Base-by-base conservation (phyloP, 2,888 invertebrate species). In the Pyrgus malvae region DNA sequence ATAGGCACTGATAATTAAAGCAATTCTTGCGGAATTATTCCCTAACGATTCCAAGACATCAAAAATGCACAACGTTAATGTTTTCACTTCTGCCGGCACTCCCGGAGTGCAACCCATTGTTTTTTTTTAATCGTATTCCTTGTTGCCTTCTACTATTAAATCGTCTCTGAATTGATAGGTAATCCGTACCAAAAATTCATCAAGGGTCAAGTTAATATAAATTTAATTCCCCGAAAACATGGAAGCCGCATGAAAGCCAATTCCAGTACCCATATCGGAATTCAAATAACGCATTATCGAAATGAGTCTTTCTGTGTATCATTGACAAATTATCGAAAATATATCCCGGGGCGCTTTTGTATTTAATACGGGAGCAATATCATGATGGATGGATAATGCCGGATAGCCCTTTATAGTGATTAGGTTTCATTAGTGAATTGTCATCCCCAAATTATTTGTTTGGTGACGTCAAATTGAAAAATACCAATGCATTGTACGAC, bases 371-470 rank as follows among this genome's bases (percentile, higher is more conserved):
- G 29, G 11, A 37, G 64, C 63, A 64, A 67, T 65, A 63, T 63
- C 60, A 57, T 62, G 64, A 69, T 64, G 65, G 63, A 60, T 50
- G 58, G 54, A 57, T 65, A 60, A 65, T 67, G 59, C 59, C 59
- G 65, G 58, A 64, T 64, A 58, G 63, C 63, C 49, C 62, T 64
- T 65, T 67, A 62, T 66, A 57, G 62, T 65, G 66, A 66, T 68
- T 66, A 67, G 64, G 19, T 56, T 63, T 61, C 57, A 62, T 58
- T 63, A 57, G 51, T 58, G 55, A 57, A 63, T 63, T 65, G 64
- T 64, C 53, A 56, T 55, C 49, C 50, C 41, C 48, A 40, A 53
- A 57, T 48, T 57, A 45, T 35, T 54, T 55, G 46, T 57, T 46
- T 33, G n/a, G 27, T 40, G 21, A 6, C 4, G 37, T 38, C 48